A percentile compares a stretch with the other conserved stretches of the same genome.
Evolutionary conservation across 2,888 invertebrate genomes (phyloP).

Genomic region (Epistrophe eligans): DNA sequence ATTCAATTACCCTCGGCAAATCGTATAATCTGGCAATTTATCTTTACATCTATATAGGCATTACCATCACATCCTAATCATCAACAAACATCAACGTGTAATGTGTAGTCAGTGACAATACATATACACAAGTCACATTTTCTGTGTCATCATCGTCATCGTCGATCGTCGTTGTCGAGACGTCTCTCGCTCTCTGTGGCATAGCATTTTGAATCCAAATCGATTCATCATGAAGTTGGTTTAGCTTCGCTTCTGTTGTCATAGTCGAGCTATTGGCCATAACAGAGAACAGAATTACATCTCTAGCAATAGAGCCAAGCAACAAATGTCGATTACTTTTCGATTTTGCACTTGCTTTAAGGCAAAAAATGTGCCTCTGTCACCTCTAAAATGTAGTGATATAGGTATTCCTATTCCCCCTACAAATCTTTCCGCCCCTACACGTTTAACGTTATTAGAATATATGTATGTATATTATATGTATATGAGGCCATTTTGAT

Average conservation of each 20-base stretch:
- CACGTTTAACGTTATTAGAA: slow-evolving; percentile 63
- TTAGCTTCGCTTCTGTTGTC: not conserved
- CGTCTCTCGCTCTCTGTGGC: slow-evolving; percentile 43
- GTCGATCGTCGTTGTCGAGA: not conserved
- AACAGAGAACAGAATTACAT: not conserved
- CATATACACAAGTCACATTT: slow-evolving; percentile 9
- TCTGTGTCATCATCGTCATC: slow-evolving; percentile 23
- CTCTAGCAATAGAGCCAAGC: slow-evolving; percentile 29
- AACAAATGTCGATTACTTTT: slow-evolving; percentile 63
- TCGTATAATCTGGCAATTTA: slow-evolving; percentile 73
- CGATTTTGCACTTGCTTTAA: slow-evolving; percentile 56
- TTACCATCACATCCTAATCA: slow-evolving; percentile 70
- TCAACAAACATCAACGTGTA: slow-evolving; percentile 64
- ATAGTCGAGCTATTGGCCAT: not conserved
- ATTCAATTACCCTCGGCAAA: slow-evolving; percentile 73
- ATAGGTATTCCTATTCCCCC: too few relatives aligned
- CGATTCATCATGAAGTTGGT: slow-evolving; percentile 24
- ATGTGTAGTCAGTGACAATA: slow-evolving; percentile 13
- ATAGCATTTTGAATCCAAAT: slow-evolving; percentile 45
- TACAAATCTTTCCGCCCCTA: not conserved
- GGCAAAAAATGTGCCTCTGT: slow-evolving; percentile 31
- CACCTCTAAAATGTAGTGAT: slow-evolving; percentile 1
- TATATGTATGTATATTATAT: too few relatives aligned
- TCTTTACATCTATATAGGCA: slow-evolving; percentile 63
- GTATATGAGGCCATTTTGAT: slow-evolving; percentile 55